Base-by-base conservation (phyloP, 2,888 invertebrate genomes). In the Agrilus mali region DNA sequence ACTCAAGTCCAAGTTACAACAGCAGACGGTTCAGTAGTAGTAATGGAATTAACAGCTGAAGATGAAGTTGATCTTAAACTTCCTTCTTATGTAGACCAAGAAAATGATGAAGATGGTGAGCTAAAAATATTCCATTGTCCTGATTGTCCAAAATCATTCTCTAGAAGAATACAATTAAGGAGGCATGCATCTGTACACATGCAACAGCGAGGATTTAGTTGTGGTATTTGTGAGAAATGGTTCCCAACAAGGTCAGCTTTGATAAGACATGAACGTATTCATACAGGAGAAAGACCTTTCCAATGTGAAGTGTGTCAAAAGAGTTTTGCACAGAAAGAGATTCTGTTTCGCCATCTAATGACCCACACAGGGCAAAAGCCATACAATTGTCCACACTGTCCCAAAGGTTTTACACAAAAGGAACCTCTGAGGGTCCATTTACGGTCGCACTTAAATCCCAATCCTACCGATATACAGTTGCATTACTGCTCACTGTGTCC, bases 291-390 rank as follows among this genome's bases (percentile, higher is more conserved):
- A 50, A 54, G 66, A 36, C 75, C 75, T 2, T 74, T 69, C 53
- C 66, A 68, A 36, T 76, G 75, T 53, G 67, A 68, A 2, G 60
- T 68, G 10, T 81, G 80, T 53, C 71, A 72, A 35, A 72, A 75
- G 47, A 74, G 74, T 39, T 86, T 86, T 61, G 76, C 80, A n/a
- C 86, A 86, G 64, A 78, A 78, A 43, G 82, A 80, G 60, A 81
- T 84, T 51, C 67, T 80, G 38, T 73, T 69, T 48, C 60, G 81
- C 0, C 82, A 82, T 60, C 62, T 72, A 55, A 73, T 78, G 60
- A 72, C 70, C 0, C 75, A 76, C 49, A 71, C 73, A 0, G 73
- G 74, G 17, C 69, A 72, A 40, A 80, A 80, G 46, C 84, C 84
- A 7, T 78, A 77, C 66, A 70, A 70, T 50, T 86, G 86, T 58